Base-by-base conservation (phyloP, 2,113 vertebrate genomes). In the Urocynchramus pylzowi region DNA sequence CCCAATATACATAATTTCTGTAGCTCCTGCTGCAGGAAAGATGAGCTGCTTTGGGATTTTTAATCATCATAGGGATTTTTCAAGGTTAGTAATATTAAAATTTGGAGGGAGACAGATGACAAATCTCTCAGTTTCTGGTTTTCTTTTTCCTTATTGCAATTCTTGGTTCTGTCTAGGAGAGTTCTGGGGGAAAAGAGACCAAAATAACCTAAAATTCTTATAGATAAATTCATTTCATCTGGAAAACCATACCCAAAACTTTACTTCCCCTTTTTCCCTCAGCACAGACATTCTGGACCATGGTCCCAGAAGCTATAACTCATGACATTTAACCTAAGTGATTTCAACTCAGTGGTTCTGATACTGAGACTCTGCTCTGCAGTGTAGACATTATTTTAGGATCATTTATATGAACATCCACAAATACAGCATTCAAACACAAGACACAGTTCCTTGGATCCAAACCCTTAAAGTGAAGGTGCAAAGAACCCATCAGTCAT, bases 131-230 rank as follows among this genome's bases (percentile, higher is more conserved):
- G 1, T 13, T 52, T 24, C 4, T 45, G 17, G 45, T 15, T 6
- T 42, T 16, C 6, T 52, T 49, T 45, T 86, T 75, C 50, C 7
- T 30, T 57, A 23, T 8, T 65, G 27, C 20, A 83, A 10, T 65
- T 87, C 39, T 77, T 69, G 18, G 13, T 79, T 84, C 33, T 63
- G 10, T 24, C 26, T 64, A 35, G 17, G 24, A 83, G 6, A 54
- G 9, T 18, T 47, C 14, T 2, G 2, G 33, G 31, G 1, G 0
- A 12, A 30, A 54, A 78, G 14, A 57, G 19, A 20, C 1, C 8
- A 76, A 83, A 82, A 49, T 21, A 61, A 84, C 20, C 31, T 76
- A 63, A 80, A 71, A 1, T 37, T 81, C 21, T 35, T 23, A 30
- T 1, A 54, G 27, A 47, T 41, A 47, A 65, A 64, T 87, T 59